Conservation (phyloP, 2,113 vertebrate species). For the Chaetodon trifascialis region DNA sequence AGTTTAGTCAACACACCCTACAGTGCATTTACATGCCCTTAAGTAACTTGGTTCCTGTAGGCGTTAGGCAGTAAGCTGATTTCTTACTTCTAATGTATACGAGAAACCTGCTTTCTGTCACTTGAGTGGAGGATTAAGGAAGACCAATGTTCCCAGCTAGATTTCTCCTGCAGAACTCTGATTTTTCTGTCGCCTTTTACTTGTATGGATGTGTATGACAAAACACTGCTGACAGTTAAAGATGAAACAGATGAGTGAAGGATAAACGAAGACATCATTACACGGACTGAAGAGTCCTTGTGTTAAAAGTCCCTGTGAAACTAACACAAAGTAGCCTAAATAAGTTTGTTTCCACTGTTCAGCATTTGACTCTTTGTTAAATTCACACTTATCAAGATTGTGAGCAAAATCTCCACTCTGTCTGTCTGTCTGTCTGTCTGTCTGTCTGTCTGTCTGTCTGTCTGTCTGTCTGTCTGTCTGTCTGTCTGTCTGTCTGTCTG, state of each 20-base stretch:
- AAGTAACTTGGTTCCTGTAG: neutral
- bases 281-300: neutral
- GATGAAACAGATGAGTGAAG: neutral
- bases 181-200: neutral
- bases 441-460: neutral
- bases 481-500: too few relatives aligned
- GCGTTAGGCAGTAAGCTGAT: neutral
- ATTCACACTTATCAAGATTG: neutral
- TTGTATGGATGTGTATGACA: neutral
- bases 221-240: neutral
- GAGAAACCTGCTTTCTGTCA: neutral
- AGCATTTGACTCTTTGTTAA: neutral
- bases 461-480: neutral
- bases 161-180: neutral
- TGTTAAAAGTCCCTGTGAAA: neutral
- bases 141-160: neutral
- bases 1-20: neutral
- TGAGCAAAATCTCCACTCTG: neutral
- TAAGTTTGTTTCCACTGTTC: neutral
- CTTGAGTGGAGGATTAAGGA: neutral
- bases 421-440: neutral
- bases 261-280: neutral
- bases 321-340: too few relatives aligned
- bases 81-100: neutral
- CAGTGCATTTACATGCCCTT: neutral